Evolutionary conservation across 2,113 vertebrate genomes (phyloP).

Genomic region (Eulacestoma nigropectus): DNA sequence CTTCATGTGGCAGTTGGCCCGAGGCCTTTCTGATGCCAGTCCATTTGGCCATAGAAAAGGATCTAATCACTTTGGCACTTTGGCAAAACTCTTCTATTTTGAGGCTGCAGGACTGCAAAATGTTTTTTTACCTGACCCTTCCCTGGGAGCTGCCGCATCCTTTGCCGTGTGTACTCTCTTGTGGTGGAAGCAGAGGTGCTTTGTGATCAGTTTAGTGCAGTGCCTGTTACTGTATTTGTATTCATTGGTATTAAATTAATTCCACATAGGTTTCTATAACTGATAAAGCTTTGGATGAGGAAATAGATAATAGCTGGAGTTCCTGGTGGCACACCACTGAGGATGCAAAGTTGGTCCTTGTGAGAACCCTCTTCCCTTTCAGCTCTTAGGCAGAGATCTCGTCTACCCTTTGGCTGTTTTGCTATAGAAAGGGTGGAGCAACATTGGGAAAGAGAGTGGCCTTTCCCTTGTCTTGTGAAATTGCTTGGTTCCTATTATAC

Average conservation of each 20-base stretch:
- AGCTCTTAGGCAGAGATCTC: conserved; percentile 23
- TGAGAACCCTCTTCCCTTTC: conserved; percentile 10
- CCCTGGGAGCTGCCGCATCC: neutral
- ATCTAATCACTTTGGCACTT: neutral
- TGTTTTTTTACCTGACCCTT: neutral
- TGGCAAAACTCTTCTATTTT: neutral
- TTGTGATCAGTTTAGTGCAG: neutral
- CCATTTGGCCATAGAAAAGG: neutral
- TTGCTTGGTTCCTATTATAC: conserved; percentile 7
- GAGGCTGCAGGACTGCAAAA: neutral
- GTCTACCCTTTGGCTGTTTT: neutral
- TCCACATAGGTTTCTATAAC: neutral
- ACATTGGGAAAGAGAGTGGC: conserved; percentile 35
- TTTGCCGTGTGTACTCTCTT: neutral
- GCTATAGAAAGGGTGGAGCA: conserved; percentile 15
- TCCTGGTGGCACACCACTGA: conserved; percentile 8
- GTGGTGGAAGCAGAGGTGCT: neutral
- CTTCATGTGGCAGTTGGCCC: neutral
- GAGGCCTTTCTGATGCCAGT: neutral
- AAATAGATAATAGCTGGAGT: neutral
- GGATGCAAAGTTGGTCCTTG: conserved; percentile 21
- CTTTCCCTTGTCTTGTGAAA: conserved; percentile 63
- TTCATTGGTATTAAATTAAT: conserved; percentile 10
- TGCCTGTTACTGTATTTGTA: neutral
- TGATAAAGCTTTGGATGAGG: neutral